Evolutionary conservation across 2,113 vertebrate species (phyloP).

Genomic region (Gila orcuttii): DNA sequence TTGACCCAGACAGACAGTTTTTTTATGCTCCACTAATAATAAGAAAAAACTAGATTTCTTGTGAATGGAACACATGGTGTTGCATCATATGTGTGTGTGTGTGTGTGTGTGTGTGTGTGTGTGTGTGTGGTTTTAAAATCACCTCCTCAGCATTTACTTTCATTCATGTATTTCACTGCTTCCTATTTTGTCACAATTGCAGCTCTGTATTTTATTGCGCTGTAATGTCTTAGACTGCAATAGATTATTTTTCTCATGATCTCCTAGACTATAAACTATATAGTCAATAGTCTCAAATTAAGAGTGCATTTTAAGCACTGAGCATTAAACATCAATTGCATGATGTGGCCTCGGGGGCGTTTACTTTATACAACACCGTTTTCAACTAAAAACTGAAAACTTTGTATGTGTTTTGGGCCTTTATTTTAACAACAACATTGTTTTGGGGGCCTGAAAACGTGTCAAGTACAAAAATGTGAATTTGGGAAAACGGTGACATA

Average conservation of each 20-base stretch:
- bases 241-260: not conserved
- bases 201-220: not conserved
- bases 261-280: no score
- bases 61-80: not conserved
- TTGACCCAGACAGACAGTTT: not conserved
- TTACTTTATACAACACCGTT: no score
- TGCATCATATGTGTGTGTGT: not conserved
- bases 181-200: not conserved
- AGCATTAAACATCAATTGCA: not conserved
- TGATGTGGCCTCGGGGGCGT: no score
- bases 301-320: not conserved
- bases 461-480: no score
- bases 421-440: no score
- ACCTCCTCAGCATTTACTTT: not conserved
- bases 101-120: not conserved
- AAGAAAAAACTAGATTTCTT: not conserved
- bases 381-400: not conserved
- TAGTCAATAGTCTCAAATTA: not conserved
- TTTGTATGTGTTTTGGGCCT: no score
- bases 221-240: not conserved
- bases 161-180: not conserved
- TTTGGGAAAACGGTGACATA: no score
- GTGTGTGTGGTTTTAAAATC: not conserved
- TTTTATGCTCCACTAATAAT: not conserved
- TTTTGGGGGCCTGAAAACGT: no score